Evolutionary conservation across 2,797 vertebrate species (phyloP).

Genomic region (Hippoglossus hippoglossus): DNA sequence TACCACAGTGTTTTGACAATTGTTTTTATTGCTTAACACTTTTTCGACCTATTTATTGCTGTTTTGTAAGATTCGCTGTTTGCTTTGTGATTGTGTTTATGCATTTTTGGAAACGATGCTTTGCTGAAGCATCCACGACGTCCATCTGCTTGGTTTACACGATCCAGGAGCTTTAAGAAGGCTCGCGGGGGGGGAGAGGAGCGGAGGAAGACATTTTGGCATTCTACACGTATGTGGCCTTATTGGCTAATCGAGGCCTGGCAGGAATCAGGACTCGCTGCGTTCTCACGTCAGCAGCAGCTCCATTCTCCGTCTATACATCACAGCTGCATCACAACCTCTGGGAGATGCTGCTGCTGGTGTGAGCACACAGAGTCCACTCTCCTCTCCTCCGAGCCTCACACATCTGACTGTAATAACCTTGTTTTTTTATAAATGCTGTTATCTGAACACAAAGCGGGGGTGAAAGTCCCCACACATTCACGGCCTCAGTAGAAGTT

Average conservation of each 20-base stretch:
- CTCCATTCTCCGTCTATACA: neutral
- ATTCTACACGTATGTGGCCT: conserved; percentile 76
- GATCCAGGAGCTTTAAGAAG: conserved; percentile 76
- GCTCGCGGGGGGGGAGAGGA: conserved; percentile 40
- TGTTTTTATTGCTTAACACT: conserved; percentile 69
- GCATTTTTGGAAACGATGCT: conserved; percentile 53
- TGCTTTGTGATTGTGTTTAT: conserved; percentile 39
- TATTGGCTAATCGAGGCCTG: conserved; percentile 57
- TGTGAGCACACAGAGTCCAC: conserved; percentile 33
- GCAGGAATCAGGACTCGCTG: conserved; percentile 43
- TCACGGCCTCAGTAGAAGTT: neutral
- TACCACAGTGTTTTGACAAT: conserved; percentile 59
- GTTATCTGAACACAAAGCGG: neutral
- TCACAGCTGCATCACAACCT: too few relatives aligned
- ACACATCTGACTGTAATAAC: conserved; percentile 33
- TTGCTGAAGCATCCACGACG: conserved; percentile 53
- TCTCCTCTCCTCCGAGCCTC: conserved; percentile 52
- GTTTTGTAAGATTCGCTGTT: conserved; percentile 39
- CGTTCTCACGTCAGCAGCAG: conserved; percentile 4
- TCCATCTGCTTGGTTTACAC: conserved; percentile 60
- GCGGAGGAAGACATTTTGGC: conserved; percentile 65
- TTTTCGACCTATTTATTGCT: conserved; percentile 80
- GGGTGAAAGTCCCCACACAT: neutral
- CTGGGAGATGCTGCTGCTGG: neutral
- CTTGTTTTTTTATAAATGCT: neutral